Percentiles rank a stretch among this genome's conserved stretches.
Evolutionary conservation across 1,140 invertebrate genomes (phyloP).

Genomic region (Drosophila rufa): DNA sequence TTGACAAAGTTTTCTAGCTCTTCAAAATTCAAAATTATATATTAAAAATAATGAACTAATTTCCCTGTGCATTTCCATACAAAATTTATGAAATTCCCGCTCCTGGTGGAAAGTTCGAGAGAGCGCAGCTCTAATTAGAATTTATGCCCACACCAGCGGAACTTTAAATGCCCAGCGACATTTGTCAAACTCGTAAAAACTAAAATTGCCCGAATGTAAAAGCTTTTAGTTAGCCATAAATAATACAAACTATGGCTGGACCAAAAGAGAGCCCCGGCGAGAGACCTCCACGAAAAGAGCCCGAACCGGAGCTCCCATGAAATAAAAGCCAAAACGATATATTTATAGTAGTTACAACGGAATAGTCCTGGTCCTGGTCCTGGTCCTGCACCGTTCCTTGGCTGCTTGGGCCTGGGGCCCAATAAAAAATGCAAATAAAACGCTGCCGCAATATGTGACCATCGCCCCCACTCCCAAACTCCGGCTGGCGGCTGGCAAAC

Average conservation of each 20-base stretch:
- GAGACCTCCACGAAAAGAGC: conserved; percentile 17
- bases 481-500: conserved; percentile 44
- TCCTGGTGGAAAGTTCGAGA: conserved; percentile 41
- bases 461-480: conserved; percentile 8
- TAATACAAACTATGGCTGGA: conserved; percentile 75
- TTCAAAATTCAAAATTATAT: no score
- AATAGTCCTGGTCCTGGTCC: conserved; percentile 10
- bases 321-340: conserved; percentile 69
- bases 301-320: conserved; percentile 23
- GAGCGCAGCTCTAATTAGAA: conserved; percentile 64
- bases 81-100: conserved; percentile 55
- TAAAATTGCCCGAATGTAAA: conserved; percentile 74
- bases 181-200: conserved; percentile 76
- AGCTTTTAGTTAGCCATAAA: conserved; percentile 80
- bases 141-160: conserved; percentile 64
- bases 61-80: conserved; percentile 42
- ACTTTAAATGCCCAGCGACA: conserved; percentile 47
- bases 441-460: conserved; percentile 72
- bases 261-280: conserved; percentile 8
- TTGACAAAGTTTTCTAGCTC: background rate
- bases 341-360: conserved; percentile 64
- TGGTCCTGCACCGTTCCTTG: conserved; percentile 1
- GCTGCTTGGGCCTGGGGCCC: conserved; percentile 34
- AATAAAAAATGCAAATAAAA: conserved; percentile 82
- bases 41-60: conserved; percentile 25